Evolutionary conservation across 2,888 invertebrate genomes (phyloP).

Genomic region (Acronicta alni): DNA sequence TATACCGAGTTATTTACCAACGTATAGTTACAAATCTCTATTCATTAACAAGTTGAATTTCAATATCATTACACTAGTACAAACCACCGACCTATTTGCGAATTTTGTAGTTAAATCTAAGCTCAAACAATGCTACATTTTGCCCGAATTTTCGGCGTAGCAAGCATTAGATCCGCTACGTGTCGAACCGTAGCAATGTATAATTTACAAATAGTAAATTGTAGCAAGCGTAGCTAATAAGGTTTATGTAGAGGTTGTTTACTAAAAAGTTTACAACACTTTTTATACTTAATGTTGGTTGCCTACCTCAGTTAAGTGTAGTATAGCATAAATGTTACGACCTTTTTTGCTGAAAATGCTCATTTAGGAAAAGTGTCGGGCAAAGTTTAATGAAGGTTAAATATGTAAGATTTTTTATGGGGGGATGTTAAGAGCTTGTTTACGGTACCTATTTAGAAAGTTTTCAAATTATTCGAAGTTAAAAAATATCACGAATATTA

Average conservation of each 20-base stretch:
- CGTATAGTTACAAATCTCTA: background rate
- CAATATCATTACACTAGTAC: background rate
- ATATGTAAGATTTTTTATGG: conserved; percentile 16
- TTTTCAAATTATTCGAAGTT: background rate
- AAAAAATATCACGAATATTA: background rate
- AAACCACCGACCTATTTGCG: background rate
- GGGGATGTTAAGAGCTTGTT: conserved; percentile 10
- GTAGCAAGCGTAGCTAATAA: background rate
- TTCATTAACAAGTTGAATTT: background rate
- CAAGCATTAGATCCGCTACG: conserved; percentile 11
- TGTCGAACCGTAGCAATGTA: background rate
- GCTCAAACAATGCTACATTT: conserved; percentile 12
- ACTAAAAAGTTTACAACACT: conserved; percentile 23
- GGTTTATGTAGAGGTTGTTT: conserved; percentile 4
- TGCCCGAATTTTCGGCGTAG: conserved; percentile 10
- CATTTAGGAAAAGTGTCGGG: conserved; percentile 11
- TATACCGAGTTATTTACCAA: no score
- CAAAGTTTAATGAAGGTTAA: conserved; percentile 29
- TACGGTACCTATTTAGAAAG: background rate
- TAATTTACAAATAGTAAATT: conserved; percentile 1
- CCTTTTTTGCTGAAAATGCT: conserved; percentile 30
- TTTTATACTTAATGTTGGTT: conserved; percentile 19
- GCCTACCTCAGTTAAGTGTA: conserved; percentile 19
- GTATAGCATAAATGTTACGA: conserved; percentile 29
- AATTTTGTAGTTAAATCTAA: conserved; percentile 14